Evolutionary conservation across 30 jellyfish, hydroid and myxozoan species (phyloP).

Genomic region (Pseudorhiza aurosa): DNA sequence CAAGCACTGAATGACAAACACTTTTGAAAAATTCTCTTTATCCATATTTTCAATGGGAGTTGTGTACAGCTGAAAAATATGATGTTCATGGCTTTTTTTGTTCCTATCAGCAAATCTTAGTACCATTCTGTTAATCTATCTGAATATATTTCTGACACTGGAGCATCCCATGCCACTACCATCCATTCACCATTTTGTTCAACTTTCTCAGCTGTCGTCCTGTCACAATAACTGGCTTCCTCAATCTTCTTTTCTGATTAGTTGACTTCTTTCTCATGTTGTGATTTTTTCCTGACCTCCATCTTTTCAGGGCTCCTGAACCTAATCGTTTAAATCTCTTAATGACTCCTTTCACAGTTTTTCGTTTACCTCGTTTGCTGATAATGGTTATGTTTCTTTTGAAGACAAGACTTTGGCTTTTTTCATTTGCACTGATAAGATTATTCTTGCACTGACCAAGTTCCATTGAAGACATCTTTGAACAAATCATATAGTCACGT

Average conservation of each 20-base stretch:
- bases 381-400: conserved; percentile 5
- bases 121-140: no score
- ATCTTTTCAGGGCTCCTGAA: conserved; percentile 51
- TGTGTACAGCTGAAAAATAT: no score
- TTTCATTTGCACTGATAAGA: neutral
- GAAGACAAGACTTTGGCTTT: neutral
- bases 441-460: neutral
- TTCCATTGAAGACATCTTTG: no score
- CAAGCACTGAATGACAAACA: no score
- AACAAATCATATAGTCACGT: no score
- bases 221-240: conserved; percentile 70
- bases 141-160: no score
- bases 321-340: conserved; percentile 70
- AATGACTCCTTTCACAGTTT: conserved; percentile 68
- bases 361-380: conserved; percentile 71
- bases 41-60: no score
- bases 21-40: no score
- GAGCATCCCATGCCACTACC: no score
- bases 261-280: conserved; percentile 68
- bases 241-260: conserved; percentile 47
- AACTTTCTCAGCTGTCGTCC: conserved; percentile 61
- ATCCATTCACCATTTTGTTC: conserved; percentile 79
- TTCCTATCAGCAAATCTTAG: no score
- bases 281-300: conserved; percentile 79
- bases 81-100: no score